A percentile compares a stretch with the other conserved stretches of the same genome.
Conservation (phyloP, 2,113 vertebrate genomes). For the Tauraco erythrolophus region DNA sequence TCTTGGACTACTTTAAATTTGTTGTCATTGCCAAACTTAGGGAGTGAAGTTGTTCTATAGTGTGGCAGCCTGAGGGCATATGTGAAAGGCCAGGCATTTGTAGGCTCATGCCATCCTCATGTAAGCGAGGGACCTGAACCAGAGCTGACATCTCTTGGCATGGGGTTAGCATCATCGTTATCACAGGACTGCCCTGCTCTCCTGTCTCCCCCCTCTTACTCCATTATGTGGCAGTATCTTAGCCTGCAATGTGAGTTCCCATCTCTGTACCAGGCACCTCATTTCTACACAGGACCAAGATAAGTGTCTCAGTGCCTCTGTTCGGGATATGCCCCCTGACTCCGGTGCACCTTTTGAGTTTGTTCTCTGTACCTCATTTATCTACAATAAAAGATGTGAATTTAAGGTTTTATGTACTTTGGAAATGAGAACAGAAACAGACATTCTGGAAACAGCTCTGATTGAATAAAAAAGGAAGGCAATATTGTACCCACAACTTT, state of each 20-base stretch:
- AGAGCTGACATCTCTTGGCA: neutral
- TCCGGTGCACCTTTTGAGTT: neutral
- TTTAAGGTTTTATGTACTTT: neutral
- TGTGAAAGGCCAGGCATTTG: neutral
- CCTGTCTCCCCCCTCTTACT: neutral
- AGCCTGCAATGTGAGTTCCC: neutral
- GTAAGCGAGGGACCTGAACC: neutral
- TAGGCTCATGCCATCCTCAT: rapidly evolving
- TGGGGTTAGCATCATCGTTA: neutral
- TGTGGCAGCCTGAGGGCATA: neutral
- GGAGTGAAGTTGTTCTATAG: neutral
- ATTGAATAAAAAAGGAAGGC: neutral
- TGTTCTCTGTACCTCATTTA: neutral
- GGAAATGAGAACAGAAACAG: neutral
- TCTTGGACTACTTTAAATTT: neutral
- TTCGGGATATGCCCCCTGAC: neutral
- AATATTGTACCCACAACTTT: neutral
- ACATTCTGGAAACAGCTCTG: neutral
- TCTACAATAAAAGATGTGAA: neutral
- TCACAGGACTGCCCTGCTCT: neutral
- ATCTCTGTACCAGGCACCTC: neutral
- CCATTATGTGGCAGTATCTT: rapidly evolving
- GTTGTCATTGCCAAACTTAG: neutral
- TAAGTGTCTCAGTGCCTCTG: neutral
- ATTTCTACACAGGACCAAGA: neutral